Percentiles rank a stretch among this genome's conserved stretches.
Conservation (phyloP, 2,888 invertebrate genomes). For the Himalopsyche japonica region DNA sequence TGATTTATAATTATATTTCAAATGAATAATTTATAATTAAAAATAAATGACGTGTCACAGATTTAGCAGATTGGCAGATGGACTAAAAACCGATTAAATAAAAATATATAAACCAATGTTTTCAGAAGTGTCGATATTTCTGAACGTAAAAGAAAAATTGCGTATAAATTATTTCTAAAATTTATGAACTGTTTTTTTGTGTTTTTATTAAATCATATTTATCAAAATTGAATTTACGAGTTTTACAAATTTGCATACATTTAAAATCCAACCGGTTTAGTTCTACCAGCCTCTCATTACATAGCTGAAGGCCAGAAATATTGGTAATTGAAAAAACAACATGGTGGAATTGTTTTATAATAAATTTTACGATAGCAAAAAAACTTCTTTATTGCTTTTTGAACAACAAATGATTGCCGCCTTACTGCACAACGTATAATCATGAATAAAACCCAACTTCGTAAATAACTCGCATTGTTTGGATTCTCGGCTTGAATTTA, state of each 20-base stretch:
- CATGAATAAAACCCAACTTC: not conserved
- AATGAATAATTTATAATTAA: no score
- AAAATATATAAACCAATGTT: no score
- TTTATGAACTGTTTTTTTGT: no score
- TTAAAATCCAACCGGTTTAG: not conserved
- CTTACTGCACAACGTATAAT: not conserved
- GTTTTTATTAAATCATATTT: no score
- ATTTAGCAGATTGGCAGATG: no score
- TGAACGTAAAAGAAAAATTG: no score
- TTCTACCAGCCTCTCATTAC: not conserved
- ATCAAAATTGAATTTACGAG: no score
- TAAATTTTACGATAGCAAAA: slow-evolving; percentile 28
- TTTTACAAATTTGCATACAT: not conserved
- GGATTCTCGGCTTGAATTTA: not conserved
- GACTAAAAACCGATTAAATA: no score
- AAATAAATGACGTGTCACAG: no score
- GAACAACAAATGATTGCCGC: slow-evolving; percentile 24
- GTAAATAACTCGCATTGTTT: not conserved
- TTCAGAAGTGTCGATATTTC: no score
- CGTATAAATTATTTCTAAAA: no score
- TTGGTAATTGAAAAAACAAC: slow-evolving; percentile 21
- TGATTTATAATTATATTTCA: no score
- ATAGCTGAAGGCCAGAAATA: slow-evolving; percentile 20
- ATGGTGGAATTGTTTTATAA: slow-evolving; percentile 20
- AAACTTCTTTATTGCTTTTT: slow-evolving; percentile 23